Evolutionary conservation across 2,113 vertebrate species (phyloP).

Genomic region (Murina feae): DNA sequence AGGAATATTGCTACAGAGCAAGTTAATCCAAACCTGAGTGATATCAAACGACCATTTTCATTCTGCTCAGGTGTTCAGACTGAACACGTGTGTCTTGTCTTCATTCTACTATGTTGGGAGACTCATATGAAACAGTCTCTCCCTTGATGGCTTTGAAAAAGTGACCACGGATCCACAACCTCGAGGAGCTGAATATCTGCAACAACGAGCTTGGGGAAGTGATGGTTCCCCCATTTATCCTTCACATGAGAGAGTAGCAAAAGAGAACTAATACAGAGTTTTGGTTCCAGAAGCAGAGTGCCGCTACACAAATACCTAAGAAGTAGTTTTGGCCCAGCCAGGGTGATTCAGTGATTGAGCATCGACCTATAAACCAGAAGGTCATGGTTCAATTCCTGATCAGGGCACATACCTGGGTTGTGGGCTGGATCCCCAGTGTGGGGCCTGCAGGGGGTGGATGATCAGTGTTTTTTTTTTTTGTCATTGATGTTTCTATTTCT

Average conservation of each 20-base stretch:
- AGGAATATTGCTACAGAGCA: neutral
- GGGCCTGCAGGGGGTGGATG: no score
- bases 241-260: neutral
- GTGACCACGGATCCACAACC: neutral
- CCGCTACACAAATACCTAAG: neutral
- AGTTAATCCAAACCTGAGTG: neutral
- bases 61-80: neutral
- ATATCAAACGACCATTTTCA: neutral
- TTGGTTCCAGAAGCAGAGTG: neutral
- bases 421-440: no score
- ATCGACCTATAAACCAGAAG: no score
- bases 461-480: no score
- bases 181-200: neutral
- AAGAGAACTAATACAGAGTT: neutral
- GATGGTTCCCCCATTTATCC: neutral
- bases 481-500: no score
- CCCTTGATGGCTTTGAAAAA: neutral
- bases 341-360: no score
- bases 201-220: neutral
- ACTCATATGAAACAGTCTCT: neutral
- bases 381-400: no score
- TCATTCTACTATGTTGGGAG: neutral
- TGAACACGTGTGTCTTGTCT: no score
- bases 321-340: neutral
- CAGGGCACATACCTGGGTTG: no score